Evolutionary conservation across 2,797 vertebrate species (phyloP), one percentile per base, ranked within the genome.

Genomic region (Trichosurus vulpecula): DNA sequence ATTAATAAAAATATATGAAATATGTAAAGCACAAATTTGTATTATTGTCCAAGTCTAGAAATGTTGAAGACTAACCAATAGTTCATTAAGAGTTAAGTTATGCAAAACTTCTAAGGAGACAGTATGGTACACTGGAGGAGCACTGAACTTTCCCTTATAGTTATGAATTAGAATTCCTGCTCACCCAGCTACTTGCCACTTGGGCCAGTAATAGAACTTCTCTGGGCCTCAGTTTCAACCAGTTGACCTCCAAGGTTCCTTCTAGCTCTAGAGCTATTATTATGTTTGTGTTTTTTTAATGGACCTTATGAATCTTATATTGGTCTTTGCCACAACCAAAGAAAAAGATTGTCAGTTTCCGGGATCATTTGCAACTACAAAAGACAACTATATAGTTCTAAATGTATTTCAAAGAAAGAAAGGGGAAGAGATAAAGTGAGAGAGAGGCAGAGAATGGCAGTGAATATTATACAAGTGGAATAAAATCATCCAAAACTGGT

Each of bases 51-150:
- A 66, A 66, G 35, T 27, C 16, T 27, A 81, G 61, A 61, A 35
- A 35, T 61, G 12, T 74, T 81, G 2, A 81, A 66, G 35, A 19
- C 35, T 74, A n/a, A 81, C 19, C n/a, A 47, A 11, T 90, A 93
- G 90, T 92, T 97, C 92, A 47, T 91, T 90, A 66, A 94, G 58
- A 29, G 8, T 74, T 96, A 97, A 95, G 90, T 94, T 95, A 90
- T 94, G 35, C 92, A 92, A 87, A 96, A 66, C 19, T 93, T 92
- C 57, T 96, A 31, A 81, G 8, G 22, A 81, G 41, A 47, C 8
- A 81, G 19, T 81, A 9, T 81, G n/a, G 14, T 66, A 66, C 35
- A n/a, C 6, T 74, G 61, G 35, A 74, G 41, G 41, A 81, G 19
- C 2, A n/a, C 13, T 66, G 31, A 66, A n/a, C 13, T 66, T 66